Evolutionary conservation across 2,113 vertebrate species (phyloP), one percentile per base, ranked within the genome.

Genomic region (Seriola aureovittata): DNA sequence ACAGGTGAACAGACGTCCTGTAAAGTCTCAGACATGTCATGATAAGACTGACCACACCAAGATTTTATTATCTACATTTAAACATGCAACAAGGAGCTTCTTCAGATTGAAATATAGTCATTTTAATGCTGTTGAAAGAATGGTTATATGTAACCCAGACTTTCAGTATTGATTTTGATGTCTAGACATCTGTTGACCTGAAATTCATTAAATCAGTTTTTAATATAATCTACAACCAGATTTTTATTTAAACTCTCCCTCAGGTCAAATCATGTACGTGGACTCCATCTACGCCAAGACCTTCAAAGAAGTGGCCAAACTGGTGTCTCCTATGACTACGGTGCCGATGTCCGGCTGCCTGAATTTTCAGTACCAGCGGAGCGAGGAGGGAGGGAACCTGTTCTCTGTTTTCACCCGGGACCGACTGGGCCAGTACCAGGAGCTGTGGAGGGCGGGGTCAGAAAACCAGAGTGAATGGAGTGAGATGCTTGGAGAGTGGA

Each of bases 191-290:
- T 21, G 50, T 52, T 52, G 50, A 21, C 17, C 48, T 2, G 5
- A 6, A 50, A 17, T 17, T 52, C 48, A 19, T 52, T 52, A 19
- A 52, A 21, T 21, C 50, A 21, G 50, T 9, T 8, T 8, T 21
- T 3, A 48, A 48, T 48, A 11, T 32, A 14, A 25, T 23, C 32
- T 17, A 21, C 6, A 38, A 32, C 10, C 59, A 19, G 44, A 34
- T 40, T 70, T 12, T 6, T 21, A 9, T 58, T n/a, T 36, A 5
- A 46, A 48, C 52, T 29, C 17, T 16, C 38, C 54, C 25, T 57
- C 85, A 99, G 98, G 98, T 83, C 97, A 97, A 90, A 97, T 97
- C 91, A 98, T 99, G 97, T 99, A 98, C 3, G 98, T 98, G 89
- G 97, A 99, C 89, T 98, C 98, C 0, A 72, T 96, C 70, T 96